These are phyloP conservation scores for Diachrysia chrysitis DNA, from an alignment of 2,888 invertebrate genomes.

Conservation along the genomic window DNA sequence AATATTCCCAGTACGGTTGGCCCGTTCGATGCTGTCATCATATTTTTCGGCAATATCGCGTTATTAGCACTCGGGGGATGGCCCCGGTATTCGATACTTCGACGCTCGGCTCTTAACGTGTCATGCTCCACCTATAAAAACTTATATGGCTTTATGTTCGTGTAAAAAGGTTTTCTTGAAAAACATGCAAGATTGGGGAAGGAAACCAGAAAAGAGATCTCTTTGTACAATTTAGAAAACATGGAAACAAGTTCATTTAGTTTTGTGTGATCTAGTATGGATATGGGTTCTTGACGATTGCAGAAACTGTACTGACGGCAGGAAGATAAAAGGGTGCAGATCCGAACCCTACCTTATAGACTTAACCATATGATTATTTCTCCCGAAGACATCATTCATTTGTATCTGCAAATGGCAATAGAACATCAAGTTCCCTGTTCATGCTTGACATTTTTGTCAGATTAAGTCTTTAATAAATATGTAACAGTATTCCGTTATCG, in stretches of 20 bases:
- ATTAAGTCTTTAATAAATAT: slow-evolving; percentile 2
- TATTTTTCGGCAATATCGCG: slow-evolving; percentile 67
- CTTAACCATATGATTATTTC: too few species aligned
- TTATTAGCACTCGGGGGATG: slow-evolving; percentile 61
- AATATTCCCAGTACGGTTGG: slow-evolving; percentile 59
- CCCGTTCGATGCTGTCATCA: slow-evolving; percentile 56
- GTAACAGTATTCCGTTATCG: neutral
- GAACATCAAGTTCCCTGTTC: neutral
- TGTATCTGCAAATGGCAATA: too few species aligned
- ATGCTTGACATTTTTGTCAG: neutral
- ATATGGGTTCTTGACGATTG: neutral
- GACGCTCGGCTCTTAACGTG: slow-evolving; percentile 61
- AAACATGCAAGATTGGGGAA: neutral
- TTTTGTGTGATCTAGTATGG: neutral
- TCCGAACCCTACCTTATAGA: neutral
- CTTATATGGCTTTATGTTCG: slow-evolving; percentile 35
- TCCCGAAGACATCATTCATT: too few species aligned
- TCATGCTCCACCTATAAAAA: slow-evolving; percentile 50
- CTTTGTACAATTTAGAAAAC: neutral
- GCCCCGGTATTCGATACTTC: slow-evolving; percentile 54
- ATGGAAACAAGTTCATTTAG: neutral
- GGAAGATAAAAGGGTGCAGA: neutral
- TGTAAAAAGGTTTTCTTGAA: neutral
- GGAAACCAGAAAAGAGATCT: neutral
- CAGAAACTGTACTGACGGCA: neutral